A percentile compares a stretch with the other conserved stretches of the same genome.
These are phyloP conservation scores for Podarcis muralis DNA, from an alignment of 2,113 vertebrate species.

Conservation along the genomic window DNA sequence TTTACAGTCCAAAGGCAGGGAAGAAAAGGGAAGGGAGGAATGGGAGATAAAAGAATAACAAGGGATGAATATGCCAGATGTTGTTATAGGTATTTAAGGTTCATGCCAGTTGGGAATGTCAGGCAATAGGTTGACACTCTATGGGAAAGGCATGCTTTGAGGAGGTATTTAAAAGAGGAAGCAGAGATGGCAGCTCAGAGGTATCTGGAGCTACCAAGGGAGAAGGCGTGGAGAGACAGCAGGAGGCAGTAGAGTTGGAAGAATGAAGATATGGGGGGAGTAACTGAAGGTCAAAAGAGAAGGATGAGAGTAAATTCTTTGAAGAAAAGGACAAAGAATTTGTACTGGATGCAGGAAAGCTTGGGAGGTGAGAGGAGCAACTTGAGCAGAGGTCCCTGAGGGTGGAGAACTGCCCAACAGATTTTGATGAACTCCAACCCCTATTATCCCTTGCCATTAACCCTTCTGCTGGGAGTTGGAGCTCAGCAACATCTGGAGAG, in stretches of 20 bases:
- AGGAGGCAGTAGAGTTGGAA: neutral
- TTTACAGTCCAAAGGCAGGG: too few relatives aligned
- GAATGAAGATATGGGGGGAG: too few relatives aligned
- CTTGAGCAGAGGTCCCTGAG: neutral
- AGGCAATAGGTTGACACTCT: neutral
- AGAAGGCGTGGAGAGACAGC: neutral
- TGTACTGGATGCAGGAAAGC: neutral
- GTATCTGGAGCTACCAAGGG: neutral
- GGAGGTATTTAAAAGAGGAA: neutral
- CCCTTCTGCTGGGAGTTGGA: too few relatives aligned
- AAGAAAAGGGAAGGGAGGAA: neutral
- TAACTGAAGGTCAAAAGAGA: neutral
- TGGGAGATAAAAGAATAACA: too few relatives aligned
- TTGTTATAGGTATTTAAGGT: neutral
- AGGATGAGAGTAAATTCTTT: neutral
- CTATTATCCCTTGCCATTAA: too few relatives aligned
- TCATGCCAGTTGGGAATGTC: neutral
- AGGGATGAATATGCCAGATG: too few relatives aligned
- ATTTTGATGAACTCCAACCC: too few relatives aligned
- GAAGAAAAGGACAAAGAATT: neutral
- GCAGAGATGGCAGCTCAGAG: neutral
- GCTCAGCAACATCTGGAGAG: too few relatives aligned
- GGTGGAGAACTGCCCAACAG: too few relatives aligned
- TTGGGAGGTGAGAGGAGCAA: neutral
- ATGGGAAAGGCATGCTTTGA: neutral